phyloP scores from a whole-genome alignment of 2,888 invertebrate genomes.

The Eupithecia tripunctaria region DNA sequence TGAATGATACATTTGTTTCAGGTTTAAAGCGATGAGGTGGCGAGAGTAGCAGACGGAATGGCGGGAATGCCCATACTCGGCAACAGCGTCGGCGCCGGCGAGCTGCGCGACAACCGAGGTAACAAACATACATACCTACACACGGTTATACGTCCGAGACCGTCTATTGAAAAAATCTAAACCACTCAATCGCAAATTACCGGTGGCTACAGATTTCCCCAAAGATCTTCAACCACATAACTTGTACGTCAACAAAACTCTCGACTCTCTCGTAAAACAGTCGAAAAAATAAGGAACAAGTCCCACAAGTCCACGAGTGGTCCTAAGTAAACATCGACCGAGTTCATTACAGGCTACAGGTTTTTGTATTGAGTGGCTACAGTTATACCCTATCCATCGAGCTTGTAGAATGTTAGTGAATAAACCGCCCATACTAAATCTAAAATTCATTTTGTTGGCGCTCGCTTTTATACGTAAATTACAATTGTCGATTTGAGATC shows the following conservation, averaged over 20 bases:
- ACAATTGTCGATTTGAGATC: no score
- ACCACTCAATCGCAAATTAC: background rate
- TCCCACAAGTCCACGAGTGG: background rate
- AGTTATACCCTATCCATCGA: no score
- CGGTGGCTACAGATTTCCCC: background rate
- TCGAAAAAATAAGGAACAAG: background rate
- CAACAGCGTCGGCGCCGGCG: conserved; percentile 77
- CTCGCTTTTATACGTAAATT: no score
- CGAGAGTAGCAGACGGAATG: conserved; percentile 70
- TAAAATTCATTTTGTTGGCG: no score
- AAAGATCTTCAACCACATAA: background rate
- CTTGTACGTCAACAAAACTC: background rate
- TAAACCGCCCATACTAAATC: no score
- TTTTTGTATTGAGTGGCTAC: background rate
- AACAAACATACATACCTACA: background rate
- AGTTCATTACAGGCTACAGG: conserved; percentile 2
- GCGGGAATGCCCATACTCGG: conserved; percentile 80
- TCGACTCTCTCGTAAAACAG: background rate
- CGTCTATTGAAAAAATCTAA: background rate
- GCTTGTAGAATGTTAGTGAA: no score
- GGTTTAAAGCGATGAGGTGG: conserved; percentile 60
- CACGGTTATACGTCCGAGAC: no score
- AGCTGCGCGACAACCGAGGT: conserved; percentile 67
- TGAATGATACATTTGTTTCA: conserved; percentile 45
- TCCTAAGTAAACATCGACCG: background rate